phyloP scores from a whole-genome alignment of 2,888 invertebrate genomes.

The Orgyia antiqua region DNA sequence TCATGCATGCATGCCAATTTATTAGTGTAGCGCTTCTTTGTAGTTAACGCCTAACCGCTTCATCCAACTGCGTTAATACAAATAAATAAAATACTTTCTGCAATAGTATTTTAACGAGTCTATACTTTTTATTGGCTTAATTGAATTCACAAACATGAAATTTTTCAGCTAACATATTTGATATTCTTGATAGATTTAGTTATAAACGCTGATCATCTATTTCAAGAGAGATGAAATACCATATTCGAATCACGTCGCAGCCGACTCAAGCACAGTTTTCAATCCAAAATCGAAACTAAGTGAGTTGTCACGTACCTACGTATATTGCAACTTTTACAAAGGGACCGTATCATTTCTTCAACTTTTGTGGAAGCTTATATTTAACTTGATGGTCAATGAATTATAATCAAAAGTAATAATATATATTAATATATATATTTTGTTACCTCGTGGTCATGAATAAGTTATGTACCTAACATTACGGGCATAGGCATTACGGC shows the following conservation, averaged over 20 bases:
- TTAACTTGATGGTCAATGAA: constrained; percentile 12
- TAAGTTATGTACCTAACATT: too few species aligned
- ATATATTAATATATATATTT: too few species aligned
- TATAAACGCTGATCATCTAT: constrained; percentile 54
- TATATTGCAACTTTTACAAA: constrained; percentile 70
- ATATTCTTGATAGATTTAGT: constrained; percentile 28
- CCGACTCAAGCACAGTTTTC: constrained; percentile 75
- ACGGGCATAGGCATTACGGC: too few species aligned
- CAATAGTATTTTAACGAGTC: too few species aligned
- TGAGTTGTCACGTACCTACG: constrained; percentile 78
- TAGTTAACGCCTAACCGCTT: too few species aligned
- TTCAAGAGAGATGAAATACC: constrained; percentile 59
- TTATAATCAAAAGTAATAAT: constrained; percentile 2
- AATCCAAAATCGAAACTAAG: constrained; percentile 70
- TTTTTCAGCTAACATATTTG: constrained; percentile 43
- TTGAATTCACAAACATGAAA: too few species aligned
- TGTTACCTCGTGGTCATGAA: too few species aligned
- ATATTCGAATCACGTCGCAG: constrained; percentile 62
- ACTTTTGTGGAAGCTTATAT: constrained; percentile 49
- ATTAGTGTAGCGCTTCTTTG: too few species aligned
- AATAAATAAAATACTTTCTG: too few species aligned
- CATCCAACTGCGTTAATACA: too few species aligned
- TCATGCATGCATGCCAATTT: too few species aligned
- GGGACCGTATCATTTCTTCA: constrained; percentile 66
- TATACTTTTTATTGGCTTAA: too few species aligned